Conservation (phyloP, 2,797 vertebrate genomes). For the Nannoperca obscura region DNA sequence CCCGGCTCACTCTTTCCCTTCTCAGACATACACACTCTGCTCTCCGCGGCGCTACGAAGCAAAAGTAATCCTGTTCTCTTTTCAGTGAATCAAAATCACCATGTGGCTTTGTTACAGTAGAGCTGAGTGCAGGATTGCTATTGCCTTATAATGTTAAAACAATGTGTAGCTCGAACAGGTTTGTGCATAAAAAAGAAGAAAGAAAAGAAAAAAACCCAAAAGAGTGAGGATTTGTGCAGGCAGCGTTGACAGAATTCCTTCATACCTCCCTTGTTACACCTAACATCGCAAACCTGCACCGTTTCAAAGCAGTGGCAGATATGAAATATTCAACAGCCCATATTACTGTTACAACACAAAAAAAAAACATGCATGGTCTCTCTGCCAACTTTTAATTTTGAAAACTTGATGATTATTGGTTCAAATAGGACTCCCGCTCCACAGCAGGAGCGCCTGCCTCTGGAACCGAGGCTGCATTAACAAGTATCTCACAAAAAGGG, state of each 20-base stretch:
- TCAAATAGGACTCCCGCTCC: constrained; percentile 72
- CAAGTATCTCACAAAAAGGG: constrained; percentile 50
- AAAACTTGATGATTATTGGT: constrained; percentile 82
- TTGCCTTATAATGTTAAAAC: constrained; percentile 48
- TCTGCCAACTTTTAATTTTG: constrained; percentile 73
- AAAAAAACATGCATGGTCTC: constrained; percentile 35
- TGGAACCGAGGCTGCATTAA: constrained; percentile 69
- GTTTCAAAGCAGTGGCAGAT: constrained; percentile 78
- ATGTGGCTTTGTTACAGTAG: constrained; percentile 74
- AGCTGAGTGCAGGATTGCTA: constrained; percentile 48
- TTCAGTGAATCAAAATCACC: constrained; percentile 74
- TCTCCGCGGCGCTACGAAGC: constrained; percentile 42
- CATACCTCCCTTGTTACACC: constrained; percentile 72
- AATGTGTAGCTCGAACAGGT: constrained; percentile 53
- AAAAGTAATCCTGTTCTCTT: constrained; percentile 69
- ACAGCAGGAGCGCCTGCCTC: constrained; percentile 61
- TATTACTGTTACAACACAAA: constrained; percentile 78
- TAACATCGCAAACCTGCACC: constrained; percentile 70
- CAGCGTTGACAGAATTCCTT: constrained; percentile 67
- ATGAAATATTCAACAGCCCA: constrained; percentile 83
- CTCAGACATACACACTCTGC: constrained; percentile 37
- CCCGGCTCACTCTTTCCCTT: constrained; percentile 33
- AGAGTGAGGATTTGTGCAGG: constrained; percentile 66
- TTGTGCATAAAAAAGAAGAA: constrained; percentile 53
- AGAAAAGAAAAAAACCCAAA: constrained; percentile 22